These are phyloP conservation scores for Ganaspis sp. DNA, from an alignment of 1,140 invertebrate genomes.

Conservation along the genomic window DNA sequence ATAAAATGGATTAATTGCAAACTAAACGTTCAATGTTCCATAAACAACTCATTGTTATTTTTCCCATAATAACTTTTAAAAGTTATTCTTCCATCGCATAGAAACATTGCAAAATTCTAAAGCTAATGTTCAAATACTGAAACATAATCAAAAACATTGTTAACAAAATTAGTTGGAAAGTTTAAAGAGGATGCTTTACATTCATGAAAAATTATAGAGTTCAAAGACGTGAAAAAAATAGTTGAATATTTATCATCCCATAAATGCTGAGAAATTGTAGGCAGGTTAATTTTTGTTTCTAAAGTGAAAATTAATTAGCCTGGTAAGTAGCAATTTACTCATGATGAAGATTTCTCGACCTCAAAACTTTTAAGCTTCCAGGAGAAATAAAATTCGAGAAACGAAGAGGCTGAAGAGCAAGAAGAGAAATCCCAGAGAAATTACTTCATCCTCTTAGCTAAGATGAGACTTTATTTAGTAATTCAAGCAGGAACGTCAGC, in stretches of 20 bases:
- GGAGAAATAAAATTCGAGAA: background rate
- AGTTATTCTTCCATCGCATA: too few relatives aligned
- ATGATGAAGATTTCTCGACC: background rate
- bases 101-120: too few relatives aligned
- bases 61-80: too few relatives aligned
- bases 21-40: too few relatives aligned
- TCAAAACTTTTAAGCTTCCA: background rate
- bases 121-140: too few relatives aligned
- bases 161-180: background rate
- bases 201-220: background rate
- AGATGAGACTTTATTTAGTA: background rate
- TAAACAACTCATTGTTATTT: too few relatives aligned
- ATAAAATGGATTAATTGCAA: too few relatives aligned
- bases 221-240: background rate
- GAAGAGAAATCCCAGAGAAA: background rate
- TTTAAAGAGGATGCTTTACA: background rate
- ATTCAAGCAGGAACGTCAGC: background rate
- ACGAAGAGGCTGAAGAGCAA: background rate
- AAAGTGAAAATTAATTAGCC: slow-evolving; percentile 6
- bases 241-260: background rate
- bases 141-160: background rate
- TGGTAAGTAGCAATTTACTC: background rate
- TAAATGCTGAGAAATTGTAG: background rate
- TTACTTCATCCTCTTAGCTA: background rate
- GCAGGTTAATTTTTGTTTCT: background rate